Evolutionary conservation across 2,888 invertebrate species (phyloP).

Genomic region (Campoplex nolae): DNA sequence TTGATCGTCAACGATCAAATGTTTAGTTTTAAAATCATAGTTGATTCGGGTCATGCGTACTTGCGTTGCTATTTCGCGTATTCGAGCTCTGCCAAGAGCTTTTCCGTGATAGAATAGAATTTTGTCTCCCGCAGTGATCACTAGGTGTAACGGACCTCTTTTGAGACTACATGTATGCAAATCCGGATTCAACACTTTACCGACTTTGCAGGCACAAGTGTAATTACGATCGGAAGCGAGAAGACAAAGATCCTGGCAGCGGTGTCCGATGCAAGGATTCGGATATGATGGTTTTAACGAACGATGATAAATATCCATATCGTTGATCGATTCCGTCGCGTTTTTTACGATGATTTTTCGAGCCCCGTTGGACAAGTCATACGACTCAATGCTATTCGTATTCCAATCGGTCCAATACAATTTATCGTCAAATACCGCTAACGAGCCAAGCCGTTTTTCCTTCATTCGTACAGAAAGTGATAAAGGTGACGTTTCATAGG

Average conservation of each 20-base stretch:
- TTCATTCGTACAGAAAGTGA: neutral
- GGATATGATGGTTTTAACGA: neutral
- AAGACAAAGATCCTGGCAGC: neutral
- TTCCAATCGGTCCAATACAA: neutral
- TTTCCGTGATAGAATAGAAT: neutral
- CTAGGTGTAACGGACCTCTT: neutral
- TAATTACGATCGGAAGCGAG: neutral
- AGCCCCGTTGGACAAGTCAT: neutral
- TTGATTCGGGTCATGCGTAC: neutral
- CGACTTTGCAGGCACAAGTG: conserved; percentile 6
- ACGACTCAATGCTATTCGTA: neutral
- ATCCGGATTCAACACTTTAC: neutral
- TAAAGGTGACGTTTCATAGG: neutral
- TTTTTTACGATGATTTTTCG: neutral
- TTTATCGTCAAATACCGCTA: neutral
- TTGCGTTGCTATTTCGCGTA: neutral
- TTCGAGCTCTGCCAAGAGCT: neutral
- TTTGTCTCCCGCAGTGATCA: neutral
- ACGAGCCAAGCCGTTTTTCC: neutral
- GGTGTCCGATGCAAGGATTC: neutral
- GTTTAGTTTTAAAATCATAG: neutral
- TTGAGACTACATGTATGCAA: neutral
- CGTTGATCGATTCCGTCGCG: neutral
- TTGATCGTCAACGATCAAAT: neutral
- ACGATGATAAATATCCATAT: neutral